Evolutionary conservation across 2,888 invertebrate genomes (phyloP).

Genomic region (Osmoderma eremita): DNA sequence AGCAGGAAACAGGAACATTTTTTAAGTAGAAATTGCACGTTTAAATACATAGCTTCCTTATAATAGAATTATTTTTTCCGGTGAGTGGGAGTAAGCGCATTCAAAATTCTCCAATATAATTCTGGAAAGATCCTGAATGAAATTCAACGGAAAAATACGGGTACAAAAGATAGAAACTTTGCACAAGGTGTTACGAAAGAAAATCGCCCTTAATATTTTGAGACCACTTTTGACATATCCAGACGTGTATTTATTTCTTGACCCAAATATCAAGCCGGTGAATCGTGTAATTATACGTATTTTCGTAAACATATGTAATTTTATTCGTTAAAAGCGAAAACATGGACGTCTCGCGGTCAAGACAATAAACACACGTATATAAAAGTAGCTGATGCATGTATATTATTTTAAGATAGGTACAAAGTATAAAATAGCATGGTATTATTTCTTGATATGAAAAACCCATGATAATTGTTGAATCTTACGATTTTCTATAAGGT

Average conservation of each 20-base stretch:
- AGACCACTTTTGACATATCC: background rate
- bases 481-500: too few relatives aligned
- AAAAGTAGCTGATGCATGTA: background rate
- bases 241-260: slow-evolving; percentile 12
- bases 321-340: background rate
- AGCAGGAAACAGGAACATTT: background rate
- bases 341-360: background rate
- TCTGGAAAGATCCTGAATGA: too few relatives aligned
- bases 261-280: slow-evolving; percentile 1
- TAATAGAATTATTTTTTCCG: too few relatives aligned
- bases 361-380: background rate
- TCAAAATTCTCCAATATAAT: too few relatives aligned
- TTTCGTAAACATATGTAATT: background rate
- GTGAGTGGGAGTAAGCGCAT: too few relatives aligned
- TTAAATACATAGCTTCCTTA: background rate
- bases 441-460: too few relatives aligned
- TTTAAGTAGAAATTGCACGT: background rate
- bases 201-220: background rate
- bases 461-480: too few relatives aligned
- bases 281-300: slow-evolving; percentile 1
- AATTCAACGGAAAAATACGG: too few relatives aligned
- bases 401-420: background rate
- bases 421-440: background rate
- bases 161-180: background rate
- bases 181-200: background rate